Conservation (phyloP, 1,140 invertebrate species). For the Neodiprion fabricii region DNA sequence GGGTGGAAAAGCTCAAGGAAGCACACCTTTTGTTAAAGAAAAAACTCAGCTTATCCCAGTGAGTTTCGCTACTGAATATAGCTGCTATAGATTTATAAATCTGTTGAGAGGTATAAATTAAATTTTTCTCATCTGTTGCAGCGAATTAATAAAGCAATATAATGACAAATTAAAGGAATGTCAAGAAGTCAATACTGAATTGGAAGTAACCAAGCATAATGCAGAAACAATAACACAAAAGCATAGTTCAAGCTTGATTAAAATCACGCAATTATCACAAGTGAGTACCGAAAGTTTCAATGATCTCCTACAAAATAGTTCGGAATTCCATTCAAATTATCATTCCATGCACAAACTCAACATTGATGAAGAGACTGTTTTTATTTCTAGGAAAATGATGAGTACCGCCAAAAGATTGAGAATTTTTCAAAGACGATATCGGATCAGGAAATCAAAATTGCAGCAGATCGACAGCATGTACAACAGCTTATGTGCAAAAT, state of each 20-base stretch:
- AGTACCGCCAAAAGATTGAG: conserved; percentile 29
- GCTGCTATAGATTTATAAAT: conserved; percentile 5
- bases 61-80: conserved; percentile 26
- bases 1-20: conserved; percentile 30
- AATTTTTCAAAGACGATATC: conserved; percentile 17
- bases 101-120: background rate
- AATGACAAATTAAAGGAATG: conserved; percentile 41
- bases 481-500: conserved; percentile 42
- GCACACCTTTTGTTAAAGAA: conserved; percentile 36
- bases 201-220: conserved; percentile 26
- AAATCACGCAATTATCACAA: conserved; percentile 35
- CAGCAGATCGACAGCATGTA: conserved; percentile 37
- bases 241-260: conserved; percentile 31
- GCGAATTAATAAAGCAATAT: conserved; percentile 41
- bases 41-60: conserved; percentile 44
- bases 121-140: conserved; percentile 28
- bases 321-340: no score
- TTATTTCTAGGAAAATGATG: conserved; percentile 28
- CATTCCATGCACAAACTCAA: background rate
- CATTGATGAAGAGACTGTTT: background rate
- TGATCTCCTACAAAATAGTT: no score
- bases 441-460: conserved; percentile 31
- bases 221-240: conserved; percentile 26
- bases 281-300: conserved; percentile 28
- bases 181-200: conserved; percentile 32